Percentiles rank a stretch among this genome's conserved stretches.
phyloP scores from a whole-genome alignment of 2,797 vertebrate species.

The Alca torda region DNA sequence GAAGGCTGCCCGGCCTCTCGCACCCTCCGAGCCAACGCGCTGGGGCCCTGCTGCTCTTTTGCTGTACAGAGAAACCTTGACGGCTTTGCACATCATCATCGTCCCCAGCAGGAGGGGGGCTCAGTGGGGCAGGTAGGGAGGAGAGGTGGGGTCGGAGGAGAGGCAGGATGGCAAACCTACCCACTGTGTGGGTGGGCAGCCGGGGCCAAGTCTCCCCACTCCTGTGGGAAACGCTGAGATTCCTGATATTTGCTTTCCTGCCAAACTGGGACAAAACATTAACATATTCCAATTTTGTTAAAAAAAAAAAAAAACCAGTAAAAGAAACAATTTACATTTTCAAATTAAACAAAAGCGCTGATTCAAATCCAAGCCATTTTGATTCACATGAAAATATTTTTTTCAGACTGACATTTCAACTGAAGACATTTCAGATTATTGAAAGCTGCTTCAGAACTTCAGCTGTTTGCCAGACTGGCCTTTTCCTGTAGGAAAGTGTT shows the following conservation, averaged over 20 bases:
- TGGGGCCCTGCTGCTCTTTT: neutral
- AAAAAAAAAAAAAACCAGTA: neutral
- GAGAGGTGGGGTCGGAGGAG: neutral
- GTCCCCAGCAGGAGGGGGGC: neutral
- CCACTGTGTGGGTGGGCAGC: neutral
- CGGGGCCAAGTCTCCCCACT: neutral
- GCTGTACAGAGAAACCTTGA: neutral
- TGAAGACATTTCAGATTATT: conserved; percentile 53
- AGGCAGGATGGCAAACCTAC: neutral
- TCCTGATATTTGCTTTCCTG: conserved; percentile 22
- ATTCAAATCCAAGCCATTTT: conserved; percentile 14
- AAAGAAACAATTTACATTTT: neutral
- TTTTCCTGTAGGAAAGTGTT: conserved; percentile 65
- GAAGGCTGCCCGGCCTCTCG: neutral
- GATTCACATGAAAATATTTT: neutral
- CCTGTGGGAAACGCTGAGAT: conserved; percentile 2
- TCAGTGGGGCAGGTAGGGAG: neutral
- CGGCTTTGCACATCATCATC: conserved; percentile 11
- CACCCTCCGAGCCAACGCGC: rapidly evolving
- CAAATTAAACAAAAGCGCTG: neutral
- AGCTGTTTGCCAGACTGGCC: conserved; percentile 51
- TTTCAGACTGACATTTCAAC: conserved; percentile 52
- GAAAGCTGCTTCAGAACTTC: conserved; percentile 60
- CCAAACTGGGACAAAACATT: neutral
- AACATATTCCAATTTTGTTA: neutral